Base-by-base conservation (phyloP, 2,113 vertebrate species). In the Acanthisitta chloris region DNA sequence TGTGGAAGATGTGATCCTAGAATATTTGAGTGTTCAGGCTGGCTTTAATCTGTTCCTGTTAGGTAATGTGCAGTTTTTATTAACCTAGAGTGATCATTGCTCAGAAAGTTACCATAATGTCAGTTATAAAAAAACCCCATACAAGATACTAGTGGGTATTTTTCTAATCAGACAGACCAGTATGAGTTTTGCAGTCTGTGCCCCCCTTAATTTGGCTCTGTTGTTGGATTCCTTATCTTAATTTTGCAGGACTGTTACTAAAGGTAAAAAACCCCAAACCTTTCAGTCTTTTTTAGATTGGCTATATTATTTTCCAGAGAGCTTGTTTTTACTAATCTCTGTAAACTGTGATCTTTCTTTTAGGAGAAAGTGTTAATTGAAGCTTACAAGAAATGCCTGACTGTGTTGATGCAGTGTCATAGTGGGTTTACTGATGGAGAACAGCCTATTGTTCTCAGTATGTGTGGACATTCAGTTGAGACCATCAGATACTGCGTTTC, bases 401-500 rank as follows among this genome's bases (percentile, higher is more conserved):
- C 97, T 33, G 98, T 98, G 16, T 88, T 99, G 97, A 99, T 96
- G 92, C 99, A 99, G 69, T 99, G 99, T 96, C 99, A 99, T 24
- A 98, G 98, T 66, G 98, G 99, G 46, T 99, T 99, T 93, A 98
- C 99, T 28, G 99, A 99, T 29, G 99, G 99, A 26, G 99, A 99
- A 34, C 99, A 99, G 94, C 99, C 99, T 70, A 98, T 99, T 96
- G 99, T 98, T 83, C 98, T 99, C 89, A 99, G 97, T 74, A 98
- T 99, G 97, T 98, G 98, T 12, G 99, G 99, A 62, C 99, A 99
- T 97, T 98, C 98, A 7, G 98, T 99, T 80, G 99, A 99, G 84
- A 99, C 99, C 17, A 99, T 99, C 97, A 98, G 99, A 97, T 99
- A 99, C 97, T 99, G 99, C 71, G 99, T 99, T 94, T 99, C 99